Evolutionary conservation across 2,797 vertebrate genomes (phyloP).

Genomic region (Garrulus glandarius): DNA sequence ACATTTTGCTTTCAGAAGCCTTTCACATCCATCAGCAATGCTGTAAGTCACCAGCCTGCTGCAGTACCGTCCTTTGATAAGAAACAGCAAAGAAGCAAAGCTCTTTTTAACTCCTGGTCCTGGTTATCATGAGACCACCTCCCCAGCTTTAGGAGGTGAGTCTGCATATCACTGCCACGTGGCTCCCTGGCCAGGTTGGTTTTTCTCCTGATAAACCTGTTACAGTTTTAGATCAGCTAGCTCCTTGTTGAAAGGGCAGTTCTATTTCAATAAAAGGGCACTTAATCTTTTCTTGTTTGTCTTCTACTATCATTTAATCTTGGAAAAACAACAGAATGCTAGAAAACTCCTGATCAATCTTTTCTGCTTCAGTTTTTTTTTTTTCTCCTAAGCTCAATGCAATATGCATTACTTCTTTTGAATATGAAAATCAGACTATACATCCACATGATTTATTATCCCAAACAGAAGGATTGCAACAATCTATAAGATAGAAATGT

Average conservation of each 20-base stretch:
- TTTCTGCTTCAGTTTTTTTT: background rate
- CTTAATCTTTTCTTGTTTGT: conserved; percentile 28
- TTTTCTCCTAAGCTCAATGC: background rate
- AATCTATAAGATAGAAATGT: conserved; percentile 3
- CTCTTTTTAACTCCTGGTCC: background rate
- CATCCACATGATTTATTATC: conserved; percentile 7
- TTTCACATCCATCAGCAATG: background rate
- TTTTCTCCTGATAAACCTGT: background rate
- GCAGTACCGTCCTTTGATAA: background rate
- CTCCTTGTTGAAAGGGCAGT: background rate
- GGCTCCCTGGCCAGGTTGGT: background rate
- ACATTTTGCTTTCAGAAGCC: background rate
- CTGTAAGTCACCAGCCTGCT: background rate
- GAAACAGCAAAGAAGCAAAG: background rate
- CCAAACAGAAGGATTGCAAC: conserved; percentile 2
- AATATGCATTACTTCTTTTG: background rate
- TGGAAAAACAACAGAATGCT: conserved; percentile 10
- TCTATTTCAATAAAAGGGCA: background rate
- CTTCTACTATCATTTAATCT: conserved; percentile 18
- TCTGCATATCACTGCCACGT: rapidly evolving
- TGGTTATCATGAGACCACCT: background rate
- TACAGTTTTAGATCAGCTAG: background rate
- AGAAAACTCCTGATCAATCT: background rate
- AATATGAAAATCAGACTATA: conserved; percentile 2
- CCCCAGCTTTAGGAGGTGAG: background rate